These are phyloP conservation scores for Elymnias hypermnestra DNA, from an alignment of 1,140 invertebrate species.

Conservation along the genomic window DNA sequence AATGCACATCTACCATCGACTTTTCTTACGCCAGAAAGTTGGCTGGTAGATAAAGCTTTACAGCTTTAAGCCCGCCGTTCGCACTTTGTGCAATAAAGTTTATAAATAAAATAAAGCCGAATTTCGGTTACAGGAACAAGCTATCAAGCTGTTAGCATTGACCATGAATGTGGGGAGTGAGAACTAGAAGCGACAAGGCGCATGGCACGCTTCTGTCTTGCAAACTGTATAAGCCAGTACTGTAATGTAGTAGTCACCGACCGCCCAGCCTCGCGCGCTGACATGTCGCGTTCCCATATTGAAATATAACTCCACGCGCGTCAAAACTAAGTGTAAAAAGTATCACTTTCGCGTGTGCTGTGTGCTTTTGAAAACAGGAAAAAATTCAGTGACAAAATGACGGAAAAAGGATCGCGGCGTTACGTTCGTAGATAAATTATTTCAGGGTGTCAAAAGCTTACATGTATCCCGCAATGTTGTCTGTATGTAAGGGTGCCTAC, in stretches of 20 bases:
- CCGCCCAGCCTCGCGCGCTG: constrained; percentile 44
- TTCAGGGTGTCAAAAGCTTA: constrained; percentile 51
- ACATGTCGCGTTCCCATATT: constrained; percentile 38
- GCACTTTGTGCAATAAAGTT: no score
- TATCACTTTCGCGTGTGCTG: constrained; percentile 34
- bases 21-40: no score
- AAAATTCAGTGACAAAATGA: constrained; percentile 45
- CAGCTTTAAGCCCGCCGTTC: no score
- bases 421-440: constrained; percentile 63
- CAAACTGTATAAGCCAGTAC: constrained; percentile 33
- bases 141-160: constrained; percentile 47
- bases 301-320: constrained; percentile 19
- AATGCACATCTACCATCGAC: no score
- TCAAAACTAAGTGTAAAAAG: constrained; percentile 9
- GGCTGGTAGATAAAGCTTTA: no score
- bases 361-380: constrained; percentile 31
- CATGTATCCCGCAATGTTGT: constrained; percentile 55
- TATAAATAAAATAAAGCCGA: background rate
- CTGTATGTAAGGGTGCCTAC: constrained; percentile 34
- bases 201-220: constrained; percentile 38
- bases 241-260: constrained; percentile 21
- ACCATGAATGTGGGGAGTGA: constrained; percentile 48
- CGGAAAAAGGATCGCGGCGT: constrained; percentile 37
- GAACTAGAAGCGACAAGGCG: constrained; percentile 36
- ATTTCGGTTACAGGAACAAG: constrained; percentile 26